phyloP scores from a whole-genome alignment of 2,113 vertebrate species.

The Sylvia atricapilla region DNA sequence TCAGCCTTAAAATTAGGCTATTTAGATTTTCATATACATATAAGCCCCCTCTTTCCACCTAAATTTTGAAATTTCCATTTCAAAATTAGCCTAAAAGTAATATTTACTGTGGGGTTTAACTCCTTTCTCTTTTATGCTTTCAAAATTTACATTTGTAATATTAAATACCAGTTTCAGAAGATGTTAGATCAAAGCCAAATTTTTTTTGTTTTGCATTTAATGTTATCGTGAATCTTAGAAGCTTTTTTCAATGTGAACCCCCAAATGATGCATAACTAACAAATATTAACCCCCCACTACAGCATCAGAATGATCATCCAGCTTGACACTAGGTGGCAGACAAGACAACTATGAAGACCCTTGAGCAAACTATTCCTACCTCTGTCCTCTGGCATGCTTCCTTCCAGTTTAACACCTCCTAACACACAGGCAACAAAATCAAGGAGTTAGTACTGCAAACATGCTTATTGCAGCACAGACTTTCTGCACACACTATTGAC shows the following conservation, averaged over 20 bases:
- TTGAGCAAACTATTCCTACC: background rate
- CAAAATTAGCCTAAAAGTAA: background rate
- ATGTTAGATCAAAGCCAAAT: background rate
- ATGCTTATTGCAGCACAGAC: background rate
- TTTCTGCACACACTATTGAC: background rate
- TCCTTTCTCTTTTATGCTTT: background rate
- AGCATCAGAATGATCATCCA: background rate
- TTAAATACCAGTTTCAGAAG: background rate
- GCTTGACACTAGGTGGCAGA: constrained; percentile 52
- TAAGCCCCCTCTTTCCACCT: background rate
- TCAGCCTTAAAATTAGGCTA: background rate
- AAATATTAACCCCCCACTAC: background rate
- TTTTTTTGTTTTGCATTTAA: background rate
- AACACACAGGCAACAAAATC: background rate
- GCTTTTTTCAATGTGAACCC: background rate
- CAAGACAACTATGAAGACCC: background rate
- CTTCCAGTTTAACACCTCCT: background rate
- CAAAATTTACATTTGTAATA: background rate
- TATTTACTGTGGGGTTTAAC: background rate
- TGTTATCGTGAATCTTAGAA: background rate
- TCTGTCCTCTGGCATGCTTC: background rate
- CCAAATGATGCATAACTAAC: background rate
- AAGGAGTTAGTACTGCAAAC: background rate
- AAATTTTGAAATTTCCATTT: background rate
- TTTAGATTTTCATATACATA: background rate